phyloP scores from a whole-genome alignment of 2,888 invertebrate species.

The Ormyrus thymus region DNA sequence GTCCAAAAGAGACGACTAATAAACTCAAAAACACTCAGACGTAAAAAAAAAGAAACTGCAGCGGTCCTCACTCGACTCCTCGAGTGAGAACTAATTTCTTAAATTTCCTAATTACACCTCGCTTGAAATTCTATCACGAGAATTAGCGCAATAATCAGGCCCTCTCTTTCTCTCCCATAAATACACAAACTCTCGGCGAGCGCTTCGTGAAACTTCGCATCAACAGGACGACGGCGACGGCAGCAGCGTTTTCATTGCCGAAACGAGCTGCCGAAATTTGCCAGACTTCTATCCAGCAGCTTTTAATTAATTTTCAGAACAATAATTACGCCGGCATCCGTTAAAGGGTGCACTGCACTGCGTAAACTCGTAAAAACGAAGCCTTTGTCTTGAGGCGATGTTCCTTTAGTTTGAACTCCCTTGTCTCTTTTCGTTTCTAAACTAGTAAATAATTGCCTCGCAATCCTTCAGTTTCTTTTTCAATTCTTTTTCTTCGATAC shows the following conservation, averaged over 20 bases:
- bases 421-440: neutral
- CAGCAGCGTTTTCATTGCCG: conserved; percentile 2
- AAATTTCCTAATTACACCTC: conserved; percentile 45
- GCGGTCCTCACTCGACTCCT: neutral
- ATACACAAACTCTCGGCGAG: neutral
- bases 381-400: neutral
- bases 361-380: no score
- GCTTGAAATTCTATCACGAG: conserved; percentile 23
- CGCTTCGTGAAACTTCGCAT: conserved; percentile 15
- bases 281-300: conserved; percentile 9
- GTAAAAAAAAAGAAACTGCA: conserved; percentile 33
- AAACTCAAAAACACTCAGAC: conserved; percentile 17
- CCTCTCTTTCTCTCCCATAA: neutral
- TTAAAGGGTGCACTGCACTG: no score
- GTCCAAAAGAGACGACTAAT: conserved; percentile 30
- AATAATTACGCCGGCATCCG: conserved; percentile 14
- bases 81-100: conserved; percentile 36
- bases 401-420: neutral
- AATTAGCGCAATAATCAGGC: conserved; percentile 26
- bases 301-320: conserved; percentile 39
- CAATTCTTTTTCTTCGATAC: no score
- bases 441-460: no score
- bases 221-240: neutral
- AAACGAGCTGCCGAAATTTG: conserved; percentile 29
- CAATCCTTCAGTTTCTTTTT: no score